Evolutionary conservation across 2,113 vertebrate species (phyloP).

Genomic region (Leptobrachium ailaonicum): DNA sequence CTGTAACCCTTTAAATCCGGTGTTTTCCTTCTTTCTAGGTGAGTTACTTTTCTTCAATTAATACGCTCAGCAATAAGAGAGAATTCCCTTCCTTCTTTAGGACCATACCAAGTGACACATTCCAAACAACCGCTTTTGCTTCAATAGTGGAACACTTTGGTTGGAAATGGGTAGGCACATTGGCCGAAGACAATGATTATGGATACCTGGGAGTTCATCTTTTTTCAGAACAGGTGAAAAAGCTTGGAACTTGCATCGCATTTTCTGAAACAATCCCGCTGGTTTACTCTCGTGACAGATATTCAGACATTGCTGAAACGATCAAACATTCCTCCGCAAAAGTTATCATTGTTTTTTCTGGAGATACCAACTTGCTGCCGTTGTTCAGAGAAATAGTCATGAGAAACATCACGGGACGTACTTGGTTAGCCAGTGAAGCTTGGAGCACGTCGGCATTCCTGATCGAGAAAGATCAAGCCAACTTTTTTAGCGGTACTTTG

Average conservation of each 20-base stretch:
- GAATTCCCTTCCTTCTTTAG: conserved; percentile 44
- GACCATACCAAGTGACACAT: conserved; percentile 44
- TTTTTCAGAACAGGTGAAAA: conserved; percentile 37
- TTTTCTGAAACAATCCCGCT: conserved; percentile 39
- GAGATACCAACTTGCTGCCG: conserved; percentile 27
- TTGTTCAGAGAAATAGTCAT: conserved; percentile 36
- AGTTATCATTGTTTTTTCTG: conserved; percentile 40
- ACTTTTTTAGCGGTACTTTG: conserved; percentile 37
- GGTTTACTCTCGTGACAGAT: conserved; percentile 11
- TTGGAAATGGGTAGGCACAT: conserved; percentile 65
- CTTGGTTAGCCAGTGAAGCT: conserved; percentile 38
- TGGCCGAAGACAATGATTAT: conserved; percentile 69
- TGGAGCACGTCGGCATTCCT: conserved; percentile 40
- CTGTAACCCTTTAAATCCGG: too few relatives aligned
- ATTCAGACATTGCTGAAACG: conserved; percentile 17
- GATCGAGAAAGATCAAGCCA: conserved; percentile 18
- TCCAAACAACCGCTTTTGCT: conserved; percentile 54
- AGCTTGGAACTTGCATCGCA: conserved; percentile 30
- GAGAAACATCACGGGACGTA: conserved; percentile 34
- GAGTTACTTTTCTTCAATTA: conserved; percentile 46
- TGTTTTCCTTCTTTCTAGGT: conserved; percentile 17
- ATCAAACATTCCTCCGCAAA: conserved; percentile 41
- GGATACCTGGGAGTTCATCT: conserved; percentile 53
- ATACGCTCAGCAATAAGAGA: conserved; percentile 39
- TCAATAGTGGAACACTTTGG: conserved; percentile 56